Evolutionary conservation across 2,113 vertebrate species (phyloP).

Genomic region (Pheucticus melanocephalus): DNA sequence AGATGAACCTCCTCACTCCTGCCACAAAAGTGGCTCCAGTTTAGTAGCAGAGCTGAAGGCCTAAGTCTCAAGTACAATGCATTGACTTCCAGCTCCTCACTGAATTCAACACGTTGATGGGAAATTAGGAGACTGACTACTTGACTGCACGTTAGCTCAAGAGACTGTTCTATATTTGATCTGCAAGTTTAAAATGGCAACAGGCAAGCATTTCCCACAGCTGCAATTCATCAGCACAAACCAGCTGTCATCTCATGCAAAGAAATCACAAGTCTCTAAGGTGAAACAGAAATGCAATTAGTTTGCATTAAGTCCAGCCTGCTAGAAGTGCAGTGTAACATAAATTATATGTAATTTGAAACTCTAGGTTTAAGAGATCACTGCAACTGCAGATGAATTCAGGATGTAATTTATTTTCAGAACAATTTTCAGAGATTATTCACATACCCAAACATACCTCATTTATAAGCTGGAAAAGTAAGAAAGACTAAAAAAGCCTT

Average conservation of each 20-base stretch:
- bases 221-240: conserved; percentile 64
- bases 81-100: not conserved
- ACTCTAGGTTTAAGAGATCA: conserved; percentile 24
- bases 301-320: conserved; percentile 56
- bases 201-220: conserved; percentile 46
- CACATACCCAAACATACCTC: conserved; percentile 11
- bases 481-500: not conserved
- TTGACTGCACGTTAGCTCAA: conserved; percentile 37
- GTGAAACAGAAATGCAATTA: conserved; percentile 64
- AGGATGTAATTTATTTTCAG: conserved; percentile 24
- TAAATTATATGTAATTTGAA: conserved; percentile 49
- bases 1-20: not conserved
- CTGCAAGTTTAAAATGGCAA: conserved; percentile 57
- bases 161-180: conserved; percentile 53
- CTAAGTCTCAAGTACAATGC: not conserved
- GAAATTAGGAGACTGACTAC: conserved; percentile 26
- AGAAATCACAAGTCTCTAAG: conserved; percentile 57
- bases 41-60: not conserved
- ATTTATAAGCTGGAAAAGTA: conserved; percentile 1
- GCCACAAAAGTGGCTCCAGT: not conserved
- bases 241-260: conserved; percentile 59
- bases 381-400: conserved; percentile 21
- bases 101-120: not conserved
- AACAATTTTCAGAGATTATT: conserved; percentile 16
- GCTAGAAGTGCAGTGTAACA: conserved; percentile 13